Evolutionary conservation across 1,140 invertebrate genomes (phyloP), one percentile per base, ranked within the genome.

Genomic region (Drosophila asahinai): DNA sequence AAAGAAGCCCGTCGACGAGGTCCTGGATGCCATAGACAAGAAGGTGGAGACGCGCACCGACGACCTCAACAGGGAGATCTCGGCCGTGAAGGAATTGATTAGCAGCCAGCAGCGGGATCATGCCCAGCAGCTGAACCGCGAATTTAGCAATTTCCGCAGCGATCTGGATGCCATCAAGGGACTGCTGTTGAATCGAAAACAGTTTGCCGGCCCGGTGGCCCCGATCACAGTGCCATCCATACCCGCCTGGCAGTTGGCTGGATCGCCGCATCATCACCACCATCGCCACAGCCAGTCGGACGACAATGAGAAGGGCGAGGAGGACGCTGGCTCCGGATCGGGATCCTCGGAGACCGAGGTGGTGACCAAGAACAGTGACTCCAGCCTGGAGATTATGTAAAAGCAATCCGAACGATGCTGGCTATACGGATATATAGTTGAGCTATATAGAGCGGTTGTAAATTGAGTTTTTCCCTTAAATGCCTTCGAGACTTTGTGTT

Each of bases 131-230:
- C 81, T 95, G 38, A 91, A 93, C 92, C 61, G 95, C 19, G 94
- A 96, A 77, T 93, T 97, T 38, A 95, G 95, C 81, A 95, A 95
- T 67, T 94, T 97, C 66, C 96, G 96, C 87, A 94, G 95, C 51
- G 96, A 97, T 91, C 94, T 97, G 68, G 94, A 96, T 72, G 96
- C 96, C 77, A 95, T 97, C 40, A 97, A 97, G 93, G 96, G 96
- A 57, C 94, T 97, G 73, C 93, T 97, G 49, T 93, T 97, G 27
- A 96, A 96, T 84, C 96, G 96, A 77, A 97, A 96, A 92, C 96
- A 97, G 93, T 97, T 97, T 90, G 95, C 96, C 17, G 93, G 94
- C 0, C 93, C 95, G 6, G 72, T 91, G 17, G 70, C 80, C 5
- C 94, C 95, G 3, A 95, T 96, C 12, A 38, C 86, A n/a, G 78